These are phyloP conservation scores for Sander lucioperca DNA, from an alignment of 2,113 vertebrate genomes.

Conservation along the genomic window DNA sequence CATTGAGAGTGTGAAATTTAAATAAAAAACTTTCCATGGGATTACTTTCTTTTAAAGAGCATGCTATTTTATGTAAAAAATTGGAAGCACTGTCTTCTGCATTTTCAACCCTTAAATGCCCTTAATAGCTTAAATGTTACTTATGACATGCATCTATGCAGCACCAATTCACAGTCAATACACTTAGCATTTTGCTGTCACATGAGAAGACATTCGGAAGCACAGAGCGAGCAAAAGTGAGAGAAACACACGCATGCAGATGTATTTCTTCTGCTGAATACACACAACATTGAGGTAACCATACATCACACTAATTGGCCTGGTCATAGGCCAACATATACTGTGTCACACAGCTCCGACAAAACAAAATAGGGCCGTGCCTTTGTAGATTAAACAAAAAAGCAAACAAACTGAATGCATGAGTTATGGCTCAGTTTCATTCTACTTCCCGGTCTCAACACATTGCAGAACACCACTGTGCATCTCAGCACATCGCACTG, in stretches of 20 bases:
- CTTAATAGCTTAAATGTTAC: conserved; percentile 25
- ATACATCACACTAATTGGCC: conserved; percentile 73
- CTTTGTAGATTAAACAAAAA: conserved; percentile 44
- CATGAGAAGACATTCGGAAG: conserved; percentile 45
- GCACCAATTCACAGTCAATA: not conserved
- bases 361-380: conserved; percentile 39
- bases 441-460: conserved; percentile 15
- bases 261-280: conserved; percentile 64
- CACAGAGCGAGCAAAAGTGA: not conserved
- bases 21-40: not conserved
- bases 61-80: conserved; percentile 6
- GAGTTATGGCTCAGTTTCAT: conserved; percentile 24
- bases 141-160: conserved; percentile 1
- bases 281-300: conserved; percentile 41
- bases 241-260: conserved; percentile 34
- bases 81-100: conserved; percentile 17
- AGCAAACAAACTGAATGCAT: conserved; percentile 36
- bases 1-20: not conserved
- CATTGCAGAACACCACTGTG: conserved; percentile 26
- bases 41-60: conserved; percentile 5
- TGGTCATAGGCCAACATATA: conserved; percentile 63
- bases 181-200: conserved; percentile 52
- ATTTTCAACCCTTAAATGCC: conserved; percentile 9
- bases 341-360: conserved; percentile 30
- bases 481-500: conserved; percentile 28